Conservation (phyloP, 1,140 invertebrate genomes). For the silkworm (Bombyx mori) region ASM3026992v2 NC_085129.1:10594501-10595000, state of each 20-base stretch:
- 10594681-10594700: background rate
- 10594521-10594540: constrained; percentile 61
- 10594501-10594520: constrained; percentile 51
- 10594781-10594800: background rate
- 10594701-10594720: constrained; percentile 5
- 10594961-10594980: too few species aligned
- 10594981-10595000: too few species aligned
- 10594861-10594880: background rate
- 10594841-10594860: too few species aligned
- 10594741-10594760: too few species aligned
- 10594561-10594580: constrained; percentile 61
- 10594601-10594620: constrained; percentile 45
- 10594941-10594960: too few species aligned
- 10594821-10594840: background rate
- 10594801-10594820: background rate
- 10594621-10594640: constrained; percentile 33
- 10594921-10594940: too few species aligned
- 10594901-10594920: background rate
- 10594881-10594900: background rate
- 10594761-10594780: too few species aligned
- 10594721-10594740: background rate
- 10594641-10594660: constrained; percentile 24
- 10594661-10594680: constrained; percentile 18
- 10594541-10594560: constrained; percentile 59
- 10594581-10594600: constrained; percentile 38